A percentile compares a stretch with the other conserved stretches of the same genome.
Conservation (phyloP, 2,888 invertebrate genomes). For the Vandiemenella viatica region DNA sequence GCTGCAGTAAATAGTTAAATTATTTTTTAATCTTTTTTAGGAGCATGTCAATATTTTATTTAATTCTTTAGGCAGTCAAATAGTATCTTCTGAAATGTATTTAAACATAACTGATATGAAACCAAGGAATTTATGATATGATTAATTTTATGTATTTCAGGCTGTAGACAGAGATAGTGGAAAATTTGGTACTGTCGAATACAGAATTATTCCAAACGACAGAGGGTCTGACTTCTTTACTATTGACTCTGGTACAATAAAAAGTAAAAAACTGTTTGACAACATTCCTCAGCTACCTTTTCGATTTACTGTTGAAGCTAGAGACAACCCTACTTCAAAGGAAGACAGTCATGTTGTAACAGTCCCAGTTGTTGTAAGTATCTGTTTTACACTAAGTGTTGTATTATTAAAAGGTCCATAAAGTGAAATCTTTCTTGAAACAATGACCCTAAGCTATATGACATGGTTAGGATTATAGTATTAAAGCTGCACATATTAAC, state of each 20-base stretch:
- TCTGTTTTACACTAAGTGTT: not conserved
- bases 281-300: slow-evolving; percentile 55
- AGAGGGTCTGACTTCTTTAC: slow-evolving; percentile 46
- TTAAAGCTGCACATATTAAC: no score
- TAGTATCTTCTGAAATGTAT: no score
- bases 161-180: slow-evolving; percentile 80
- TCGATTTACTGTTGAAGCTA: slow-evolving; percentile 53
- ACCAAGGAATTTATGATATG: not conserved
- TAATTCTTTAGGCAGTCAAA: no score
- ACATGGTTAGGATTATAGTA: no score
- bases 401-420: not conserved
- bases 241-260: slow-evolving; percentile 64
- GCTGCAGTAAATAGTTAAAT: no score
- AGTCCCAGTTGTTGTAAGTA: slow-evolving; percentile 47
- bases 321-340: slow-evolving; percentile 52
- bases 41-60: no score
- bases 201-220: slow-evolving; percentile 32
- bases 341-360: slow-evolving; percentile 45
- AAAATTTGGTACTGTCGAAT: slow-evolving; percentile 63
- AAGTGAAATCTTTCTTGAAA: no score
- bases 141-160: slow-evolving; percentile 26
- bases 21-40: no score
- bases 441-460: no score
- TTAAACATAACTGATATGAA: no score
- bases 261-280: slow-evolving; percentile 57